A percentile compares a stretch with the other conserved stretches of the same genome.
Conservation (phyloP, 2,888 invertebrate species). For the Clunio marinus region DNA sequence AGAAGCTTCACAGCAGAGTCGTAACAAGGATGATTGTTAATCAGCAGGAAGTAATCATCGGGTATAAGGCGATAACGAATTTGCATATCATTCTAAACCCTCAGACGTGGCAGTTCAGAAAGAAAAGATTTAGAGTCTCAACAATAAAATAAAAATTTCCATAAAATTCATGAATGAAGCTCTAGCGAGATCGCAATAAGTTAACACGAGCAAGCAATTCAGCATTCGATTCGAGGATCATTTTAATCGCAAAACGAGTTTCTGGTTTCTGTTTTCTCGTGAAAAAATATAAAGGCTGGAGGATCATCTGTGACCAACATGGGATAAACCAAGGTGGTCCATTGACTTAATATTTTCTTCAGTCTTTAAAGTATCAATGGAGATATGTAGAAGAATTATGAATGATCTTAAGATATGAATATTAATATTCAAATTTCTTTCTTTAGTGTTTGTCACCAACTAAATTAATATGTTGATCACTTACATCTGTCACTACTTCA, state of each 20-base stretch:
- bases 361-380: not conserved
- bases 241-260: constrained; percentile 3
- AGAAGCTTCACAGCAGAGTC: too few relatives aligned
- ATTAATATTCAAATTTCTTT: not conserved
- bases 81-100: not conserved
- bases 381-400: not conserved
- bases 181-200: not conserved
- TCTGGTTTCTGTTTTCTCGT: not conserved
- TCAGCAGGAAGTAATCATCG: constrained; percentile 16
- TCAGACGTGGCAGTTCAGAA: not conserved
- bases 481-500: not conserved
- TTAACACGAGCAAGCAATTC: not conserved
- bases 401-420: too few relatives aligned
- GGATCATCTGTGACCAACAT: constrained; percentile 28
- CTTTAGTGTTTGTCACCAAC: not conserved
- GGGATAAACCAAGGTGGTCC: constrained; percentile 29
- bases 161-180: constrained; percentile 25
- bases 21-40: too few relatives aligned
- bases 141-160: constrained; percentile 1
- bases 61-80: too few relatives aligned
- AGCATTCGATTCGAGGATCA: not conserved
- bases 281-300: not conserved
- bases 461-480: not conserved
- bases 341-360: not conserved
- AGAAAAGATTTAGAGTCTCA: not conserved